Evolutionary conservation across 2,113 vertebrate species (phyloP), one percentile per base, ranked within the genome.

Genomic region (Rattus rattus): DNA sequence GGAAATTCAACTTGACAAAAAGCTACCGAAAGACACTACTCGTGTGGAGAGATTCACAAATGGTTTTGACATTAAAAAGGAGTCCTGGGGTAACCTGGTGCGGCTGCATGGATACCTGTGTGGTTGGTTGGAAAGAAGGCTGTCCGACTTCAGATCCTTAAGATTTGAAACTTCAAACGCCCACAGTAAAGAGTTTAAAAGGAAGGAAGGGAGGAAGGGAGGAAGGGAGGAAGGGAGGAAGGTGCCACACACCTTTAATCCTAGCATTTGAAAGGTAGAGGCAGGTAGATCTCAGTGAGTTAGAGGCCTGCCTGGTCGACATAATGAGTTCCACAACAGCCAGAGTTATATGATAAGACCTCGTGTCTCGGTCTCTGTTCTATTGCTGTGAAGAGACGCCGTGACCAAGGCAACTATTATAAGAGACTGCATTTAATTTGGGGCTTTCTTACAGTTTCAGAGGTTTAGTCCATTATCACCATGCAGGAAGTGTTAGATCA

Each of bases 1-100:
- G 85, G 47, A 92, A 96, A 90, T 54, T 49, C 91, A 70, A 33
- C 36, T 47, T 90, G n/a, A 47, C 43, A 76, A 59, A 79, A 87
- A 87, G 52, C 61, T 69, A 67, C 73, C 13, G 14, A 56, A 49
- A 92, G 52, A 43, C 85, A 14, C 84, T 19, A 7, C 63, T 73
- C n/a, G 43, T n/a, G 52, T 33, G 76, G 43, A 87, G 56, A 96
- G 6, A 28, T 30, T 88, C 65, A 33, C 59, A 93, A 67, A 77
- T 65, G 87, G n/a, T 81, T 92, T 69, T 26, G 13, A 94, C 19
- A 52, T 75, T 79, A 83, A 47, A 73, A 92, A 76, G 49, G 52
- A 88, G n/a, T 49, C n/a, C 24, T 90, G 22, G 56, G 76, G 77
- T 87, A n/a, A 90, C 65, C n/a, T 75, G 59, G 49, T 52, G 19